Conservation (phyloP, 2,113 vertebrate species). For the Halichoeres trimaculatus region DNA sequence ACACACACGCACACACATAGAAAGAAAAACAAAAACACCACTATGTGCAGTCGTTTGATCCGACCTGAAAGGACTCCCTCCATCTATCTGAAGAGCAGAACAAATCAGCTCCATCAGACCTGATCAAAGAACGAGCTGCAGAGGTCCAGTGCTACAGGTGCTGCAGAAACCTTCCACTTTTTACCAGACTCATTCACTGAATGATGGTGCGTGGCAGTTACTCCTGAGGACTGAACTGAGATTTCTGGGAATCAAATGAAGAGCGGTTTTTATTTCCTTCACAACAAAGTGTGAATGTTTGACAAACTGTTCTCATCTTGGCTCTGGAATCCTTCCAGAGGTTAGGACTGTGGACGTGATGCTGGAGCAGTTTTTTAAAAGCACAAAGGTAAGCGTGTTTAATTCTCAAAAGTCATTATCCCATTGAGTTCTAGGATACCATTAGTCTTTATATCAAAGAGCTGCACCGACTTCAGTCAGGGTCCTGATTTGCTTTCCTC, state of each 20-base stretch:
- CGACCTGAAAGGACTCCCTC: constrained; percentile 36
- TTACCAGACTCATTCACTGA: not conserved
- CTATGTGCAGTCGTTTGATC: constrained; percentile 48
- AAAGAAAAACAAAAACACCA: constrained; percentile 40
- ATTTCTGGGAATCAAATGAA: not conserved
- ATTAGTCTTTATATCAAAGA: constrained; percentile 27
- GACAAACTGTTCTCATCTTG: not conserved
- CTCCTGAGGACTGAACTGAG: not conserved
- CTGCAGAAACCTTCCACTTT: not conserved
- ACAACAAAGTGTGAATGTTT: not conserved
- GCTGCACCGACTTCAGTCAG: constrained; percentile 23
- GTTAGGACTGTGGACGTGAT: constrained; percentile 1
- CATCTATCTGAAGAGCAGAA: constrained; percentile 12
- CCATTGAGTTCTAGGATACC: constrained; percentile 12
- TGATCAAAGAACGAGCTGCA: constrained; percentile 30
- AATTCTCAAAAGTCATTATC: constrained; percentile 29
- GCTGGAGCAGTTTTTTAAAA: constrained; percentile 2
- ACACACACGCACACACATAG: constrained; percentile 32
- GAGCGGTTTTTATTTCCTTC: not conserved
- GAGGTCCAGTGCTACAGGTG: constrained; percentile 7
- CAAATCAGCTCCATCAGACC: constrained; percentile 28
- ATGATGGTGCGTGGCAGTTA: not conserved
- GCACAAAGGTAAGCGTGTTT: constrained; percentile 14
- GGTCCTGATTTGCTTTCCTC: constrained; percentile 29
- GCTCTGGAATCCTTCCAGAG: not conserved